phyloP scores from a whole-genome alignment of 2,113 vertebrate genomes.

The Pelvicachromis taeniatus region DNA sequence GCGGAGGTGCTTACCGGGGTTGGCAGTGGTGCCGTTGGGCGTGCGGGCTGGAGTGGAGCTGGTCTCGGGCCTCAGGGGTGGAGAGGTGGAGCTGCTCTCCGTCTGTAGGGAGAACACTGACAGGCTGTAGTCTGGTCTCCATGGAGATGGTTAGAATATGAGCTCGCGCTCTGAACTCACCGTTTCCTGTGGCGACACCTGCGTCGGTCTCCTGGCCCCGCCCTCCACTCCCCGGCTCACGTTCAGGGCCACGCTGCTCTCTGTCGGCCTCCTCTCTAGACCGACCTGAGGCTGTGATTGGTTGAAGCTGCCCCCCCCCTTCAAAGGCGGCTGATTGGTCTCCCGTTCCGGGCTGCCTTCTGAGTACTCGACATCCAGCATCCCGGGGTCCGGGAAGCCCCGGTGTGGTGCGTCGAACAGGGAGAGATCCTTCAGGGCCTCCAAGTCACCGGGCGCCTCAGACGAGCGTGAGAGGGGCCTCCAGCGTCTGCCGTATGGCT shows the following conservation, averaged over 20 bases:
- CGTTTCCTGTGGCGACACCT: not conserved
- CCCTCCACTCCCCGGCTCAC: not conserved
- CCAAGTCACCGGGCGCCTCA: constrained; percentile 59
- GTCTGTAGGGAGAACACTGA: constrained; percentile 1
- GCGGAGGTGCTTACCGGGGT: constrained; percentile 61
- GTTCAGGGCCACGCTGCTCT: not conserved
- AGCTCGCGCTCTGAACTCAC: constrained; percentile 17
- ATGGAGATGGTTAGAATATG: not conserved
- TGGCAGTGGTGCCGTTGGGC: not conserved
- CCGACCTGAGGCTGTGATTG: constrained; percentile 54
- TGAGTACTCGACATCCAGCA: constrained; percentile 61
- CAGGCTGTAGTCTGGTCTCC: not conserved
- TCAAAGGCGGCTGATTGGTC: constrained; percentile 54
- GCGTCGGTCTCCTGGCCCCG: not conserved
- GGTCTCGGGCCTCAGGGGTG: not conserved
- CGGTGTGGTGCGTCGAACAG: constrained; percentile 63
- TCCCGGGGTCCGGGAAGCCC: constrained; percentile 56
- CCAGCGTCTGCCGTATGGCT: constrained; percentile 64
- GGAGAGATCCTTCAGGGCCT: constrained; percentile 76
- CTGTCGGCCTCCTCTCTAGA: not conserved
- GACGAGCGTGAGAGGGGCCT: constrained; percentile 53
- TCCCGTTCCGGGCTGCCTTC: constrained; percentile 57
- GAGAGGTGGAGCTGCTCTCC: not conserved
- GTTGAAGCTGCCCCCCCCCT: constrained; percentile 64
- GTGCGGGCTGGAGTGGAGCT: constrained; percentile 20